Evolutionary conservation across 2,888 invertebrate species (phyloP), one percentile per base, ranked within the genome.

Genomic region (Apeira syringaria): DNA sequence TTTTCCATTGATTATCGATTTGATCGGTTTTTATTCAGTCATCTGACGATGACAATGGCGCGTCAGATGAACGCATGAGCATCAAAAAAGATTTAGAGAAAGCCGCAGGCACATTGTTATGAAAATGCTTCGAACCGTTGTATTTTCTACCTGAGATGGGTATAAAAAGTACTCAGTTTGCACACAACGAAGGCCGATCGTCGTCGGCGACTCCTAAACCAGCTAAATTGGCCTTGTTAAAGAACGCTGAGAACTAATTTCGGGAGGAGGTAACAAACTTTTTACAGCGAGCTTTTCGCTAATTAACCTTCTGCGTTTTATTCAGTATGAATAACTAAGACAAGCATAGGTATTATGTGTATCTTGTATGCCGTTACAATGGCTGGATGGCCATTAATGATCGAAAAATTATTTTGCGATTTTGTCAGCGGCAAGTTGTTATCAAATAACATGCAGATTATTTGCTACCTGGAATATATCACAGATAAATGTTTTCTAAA

Each of bases 21-120:
- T 72, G 76, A 78, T 65, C 61, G 71, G 75, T 87, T 87, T 87
- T 87, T 87, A 78, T 71, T 71, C 68, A 66, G 61, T 85, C 84
- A 86, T 86, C 80, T 79, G 79, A 77, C 73, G 76, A 87, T 81
- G 86, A 89, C 87, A 88, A 88, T 85, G 76, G 87, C 80, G 79
- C 78, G 85, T 81, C 83, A 79, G 82, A 80, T 84, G 81, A 83
- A 81, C 77, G 81, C 76, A 73, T 74, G 71, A 66, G 64, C 68
- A 50, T 62, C 74, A 71, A 84, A 86, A 82, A 87, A 84, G 68
- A 74, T 74, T 73, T 73, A 66, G 79, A 79, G 84, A 83, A 77
- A 83, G 80, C 77, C 81, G 79, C 80, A 59, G 76, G 81, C 80
- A 84, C 87, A 89, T 89, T 89, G 86, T 88, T 85, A 89, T 87